Evolutionary conservation across 2,113 vertebrate genomes (phyloP), one percentile per base, ranked within the genome.

Genomic region (Sclerurus mexicanus): DNA sequence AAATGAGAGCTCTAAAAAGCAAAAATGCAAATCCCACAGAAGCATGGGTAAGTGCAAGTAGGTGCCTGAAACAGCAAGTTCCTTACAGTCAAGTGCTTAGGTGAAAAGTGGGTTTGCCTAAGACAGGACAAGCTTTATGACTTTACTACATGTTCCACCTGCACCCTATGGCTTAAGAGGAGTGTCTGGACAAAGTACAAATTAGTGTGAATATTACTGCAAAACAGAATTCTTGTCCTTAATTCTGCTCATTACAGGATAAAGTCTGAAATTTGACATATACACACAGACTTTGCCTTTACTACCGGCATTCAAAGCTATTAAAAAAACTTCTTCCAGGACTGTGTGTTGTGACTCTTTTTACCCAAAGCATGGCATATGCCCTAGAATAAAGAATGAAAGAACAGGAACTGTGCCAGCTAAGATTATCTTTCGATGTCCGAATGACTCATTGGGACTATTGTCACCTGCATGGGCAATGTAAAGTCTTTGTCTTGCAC

Each of bases 91-190:
- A 46, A 44, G 14, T 31, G 24, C 40, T 85, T 13, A 20, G 40
- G 49, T 37, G 31, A 37, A 53, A 80, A 74, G 24, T 7, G 30
- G 35, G 42, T 58, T 77, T 73, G 20, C 31, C n/a, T 18, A 72
- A 27, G 22, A 58, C 53, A 66, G 75, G 22, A 39, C 11, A 83
- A 53, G 37, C 31, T 56, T 82, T 49, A 86, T 31, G 19, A 37
- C 25, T 55, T 72, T 5, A n/a, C 22, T 79, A 39, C 6, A 8
- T 7, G 59, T 80, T 89, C 27, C 30, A 42, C 50, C 40, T 31
- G 31, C 63, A 37, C 4, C 25, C 9, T 5, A 31, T 0, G 1
- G 37, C 47, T 87, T 58, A 56, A 40, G 11, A 50, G 11, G 42
- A 87, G 42, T 21, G 66, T n/a, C 47, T 14, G 9, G 3, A 9